Evolutionary conservation across 2,113 vertebrate genomes (phyloP).

Genomic region (Rhinolophus sinicus): DNA sequence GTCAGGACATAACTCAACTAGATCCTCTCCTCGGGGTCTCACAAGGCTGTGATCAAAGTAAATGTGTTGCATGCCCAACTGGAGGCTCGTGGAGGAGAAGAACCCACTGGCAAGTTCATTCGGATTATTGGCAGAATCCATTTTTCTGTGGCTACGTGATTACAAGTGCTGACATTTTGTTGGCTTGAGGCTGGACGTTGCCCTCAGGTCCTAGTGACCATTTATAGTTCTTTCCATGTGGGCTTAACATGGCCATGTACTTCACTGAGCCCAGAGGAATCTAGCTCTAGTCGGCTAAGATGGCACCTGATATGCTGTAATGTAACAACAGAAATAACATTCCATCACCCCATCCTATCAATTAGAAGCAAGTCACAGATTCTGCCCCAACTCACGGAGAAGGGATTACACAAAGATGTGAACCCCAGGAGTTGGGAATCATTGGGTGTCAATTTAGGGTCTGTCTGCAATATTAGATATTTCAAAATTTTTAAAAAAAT

Average conservation of each 20-base stretch:
- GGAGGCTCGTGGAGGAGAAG: not conserved
- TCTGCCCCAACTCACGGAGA: not conserved
- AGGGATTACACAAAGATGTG: not conserved
- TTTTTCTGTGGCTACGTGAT: not conserved
- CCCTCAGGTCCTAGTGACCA: not conserved
- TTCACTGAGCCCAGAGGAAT: not conserved
- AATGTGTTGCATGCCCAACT: not conserved
- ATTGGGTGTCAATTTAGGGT: not conserved
- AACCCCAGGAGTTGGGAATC: not conserved
- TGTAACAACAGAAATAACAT: not conserved
- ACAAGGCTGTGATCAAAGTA: not conserved
- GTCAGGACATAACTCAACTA: not conserved
- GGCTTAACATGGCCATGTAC: not conserved
- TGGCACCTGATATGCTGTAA: not conserved
- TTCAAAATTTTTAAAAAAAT: not conserved
- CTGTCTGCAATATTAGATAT: not conserved
- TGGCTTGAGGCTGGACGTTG: not conserved
- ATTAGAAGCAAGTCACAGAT: not conserved
- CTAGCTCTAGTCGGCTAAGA: not conserved
- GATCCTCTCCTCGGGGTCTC: not conserved
- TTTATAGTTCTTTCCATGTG: not conserved
- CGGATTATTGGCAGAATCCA: not conserved
- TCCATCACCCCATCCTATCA: not conserved
- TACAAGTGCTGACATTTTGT: not conserved
- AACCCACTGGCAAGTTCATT: not conserved